Percentiles rank a stretch among this genome's conserved stretches.
Evolutionary conservation across 2,113 vertebrate genomes (phyloP).

Genomic region (Istiophorus platypterus): DNA sequence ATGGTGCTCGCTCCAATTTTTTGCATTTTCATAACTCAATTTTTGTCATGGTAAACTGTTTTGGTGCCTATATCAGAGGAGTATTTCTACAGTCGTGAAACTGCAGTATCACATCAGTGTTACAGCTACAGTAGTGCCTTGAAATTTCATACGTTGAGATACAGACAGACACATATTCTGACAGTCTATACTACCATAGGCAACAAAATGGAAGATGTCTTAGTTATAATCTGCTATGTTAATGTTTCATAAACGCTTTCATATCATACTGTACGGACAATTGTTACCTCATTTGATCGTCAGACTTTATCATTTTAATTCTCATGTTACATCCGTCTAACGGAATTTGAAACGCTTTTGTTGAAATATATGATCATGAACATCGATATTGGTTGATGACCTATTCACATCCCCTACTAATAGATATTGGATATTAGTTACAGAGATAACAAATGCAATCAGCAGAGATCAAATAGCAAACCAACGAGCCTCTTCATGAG

Average conservation of each 20-base stretch:
- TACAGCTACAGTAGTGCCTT: constrained; percentile 82
- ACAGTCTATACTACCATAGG: constrained; percentile 36
- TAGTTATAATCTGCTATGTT: constrained; percentile 27
- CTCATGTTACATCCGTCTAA: constrained; percentile 14
- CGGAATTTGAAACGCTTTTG: constrained; percentile 34
- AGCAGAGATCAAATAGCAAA: constrained; percentile 65
- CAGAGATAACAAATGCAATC: constrained; percentile 66
- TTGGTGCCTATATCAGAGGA: constrained; percentile 87
- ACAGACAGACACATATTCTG: constrained; percentile 43
- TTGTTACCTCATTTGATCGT: constrained; percentile 66
- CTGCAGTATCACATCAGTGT: constrained; percentile 52
- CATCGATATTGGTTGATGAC: constrained; percentile 51
- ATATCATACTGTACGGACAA: constrained; percentile 28
- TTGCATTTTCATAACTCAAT: constrained; percentile 77
- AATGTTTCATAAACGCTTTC: constrained; percentile 45
- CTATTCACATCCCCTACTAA: constrained; percentile 45
- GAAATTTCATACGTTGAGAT: constrained; percentile 72
- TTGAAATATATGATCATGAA: constrained; percentile 55
- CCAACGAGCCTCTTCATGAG: constrained; percentile 61
- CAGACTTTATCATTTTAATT: constrained; percentile 41
- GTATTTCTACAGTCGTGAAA: constrained; percentile 65
- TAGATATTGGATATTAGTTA: too few relatives aligned
- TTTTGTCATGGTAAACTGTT: constrained; percentile 78
- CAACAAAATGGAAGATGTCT: constrained; percentile 55
- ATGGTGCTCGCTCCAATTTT: constrained; percentile 86